Evolutionary conservation across 2,888 invertebrate species (phyloP).

Genomic region (Anagyrus pseudococci): DNA sequence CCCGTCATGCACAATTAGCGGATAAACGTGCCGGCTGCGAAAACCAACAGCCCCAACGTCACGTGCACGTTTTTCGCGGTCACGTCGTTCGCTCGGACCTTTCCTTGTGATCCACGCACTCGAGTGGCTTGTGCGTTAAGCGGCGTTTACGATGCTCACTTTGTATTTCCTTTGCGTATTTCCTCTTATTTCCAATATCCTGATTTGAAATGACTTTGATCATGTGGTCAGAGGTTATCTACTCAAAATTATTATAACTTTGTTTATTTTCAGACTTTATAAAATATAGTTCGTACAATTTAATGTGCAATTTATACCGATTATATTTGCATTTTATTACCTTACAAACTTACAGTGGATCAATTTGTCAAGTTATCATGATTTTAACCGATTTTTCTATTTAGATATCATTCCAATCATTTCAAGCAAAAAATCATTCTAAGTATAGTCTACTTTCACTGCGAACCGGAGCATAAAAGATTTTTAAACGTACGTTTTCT

Average conservation of each 20-base stretch:
- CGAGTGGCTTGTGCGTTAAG: not conserved
- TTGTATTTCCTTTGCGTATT: not conserved
- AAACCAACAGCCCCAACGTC: too few relatives aligned
- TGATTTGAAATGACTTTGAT: not conserved
- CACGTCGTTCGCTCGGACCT: not conserved
- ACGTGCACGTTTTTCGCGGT: not conserved
- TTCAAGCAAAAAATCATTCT: constrained; percentile 5
- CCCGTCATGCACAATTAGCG: constrained; percentile 37
- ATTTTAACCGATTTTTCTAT: not conserved
- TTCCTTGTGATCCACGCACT: not conserved
- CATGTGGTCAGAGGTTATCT: not conserved
- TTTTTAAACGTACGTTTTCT: constrained; percentile 1
- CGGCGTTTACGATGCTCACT: not conserved
- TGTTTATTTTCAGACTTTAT: not conserved
- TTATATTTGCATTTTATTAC: not conserved
- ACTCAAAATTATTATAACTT: not conserved
- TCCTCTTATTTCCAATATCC: not conserved
- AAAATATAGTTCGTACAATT: not conserved
- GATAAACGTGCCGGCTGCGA: constrained; percentile 22
- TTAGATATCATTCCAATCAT: not conserved
- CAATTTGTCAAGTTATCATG: too few relatives aligned
- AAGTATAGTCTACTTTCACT: constrained; percentile 14
- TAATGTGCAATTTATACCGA: not conserved
- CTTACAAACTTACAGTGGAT: not conserved
- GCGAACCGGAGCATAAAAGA: constrained; percentile 15